Evolutionary conservation across 2,113 vertebrate genomes (phyloP).

Genomic region (Rousettus leschenaultii): DNA sequence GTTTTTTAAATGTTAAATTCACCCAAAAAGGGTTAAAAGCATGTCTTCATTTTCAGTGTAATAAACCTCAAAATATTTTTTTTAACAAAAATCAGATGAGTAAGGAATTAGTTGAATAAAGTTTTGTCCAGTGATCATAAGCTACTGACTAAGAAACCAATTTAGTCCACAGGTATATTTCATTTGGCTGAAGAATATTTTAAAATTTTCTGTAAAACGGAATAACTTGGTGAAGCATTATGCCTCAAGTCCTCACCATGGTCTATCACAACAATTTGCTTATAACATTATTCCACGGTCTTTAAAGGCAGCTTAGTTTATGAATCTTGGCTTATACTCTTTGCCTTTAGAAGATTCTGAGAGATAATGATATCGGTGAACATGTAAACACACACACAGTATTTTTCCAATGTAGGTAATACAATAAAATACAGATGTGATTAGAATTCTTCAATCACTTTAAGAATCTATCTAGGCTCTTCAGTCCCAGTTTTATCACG

Average conservation of each 20-base stretch:
- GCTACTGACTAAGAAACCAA: background rate
- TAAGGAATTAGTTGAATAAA: background rate
- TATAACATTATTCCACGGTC: background rate
- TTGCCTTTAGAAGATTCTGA: background rate
- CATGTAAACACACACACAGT: background rate
- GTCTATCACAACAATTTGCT: background rate
- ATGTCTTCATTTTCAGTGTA: background rate
- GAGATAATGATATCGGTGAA: background rate
- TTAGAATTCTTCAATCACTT: background rate
- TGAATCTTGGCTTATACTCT: background rate
- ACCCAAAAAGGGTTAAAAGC: background rate
- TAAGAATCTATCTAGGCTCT: background rate
- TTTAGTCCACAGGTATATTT: background rate
- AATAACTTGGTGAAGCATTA: background rate
- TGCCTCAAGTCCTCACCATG: accelerated
- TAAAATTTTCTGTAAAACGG: background rate
- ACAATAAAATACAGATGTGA: background rate
- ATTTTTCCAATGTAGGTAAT: background rate
- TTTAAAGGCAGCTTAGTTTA: background rate
- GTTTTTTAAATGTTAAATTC: background rate
- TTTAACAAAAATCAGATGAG: background rate
- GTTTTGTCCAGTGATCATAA: background rate
- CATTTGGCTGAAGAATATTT: background rate
- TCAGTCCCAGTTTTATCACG: background rate
- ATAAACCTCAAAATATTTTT: background rate